Percentiles rank a stretch among this genome's conserved stretches.
These are phyloP conservation scores for Drosophila ogumai DNA, from an alignment of 1,140 invertebrate genomes.

Conservation along the genomic window DNA sequence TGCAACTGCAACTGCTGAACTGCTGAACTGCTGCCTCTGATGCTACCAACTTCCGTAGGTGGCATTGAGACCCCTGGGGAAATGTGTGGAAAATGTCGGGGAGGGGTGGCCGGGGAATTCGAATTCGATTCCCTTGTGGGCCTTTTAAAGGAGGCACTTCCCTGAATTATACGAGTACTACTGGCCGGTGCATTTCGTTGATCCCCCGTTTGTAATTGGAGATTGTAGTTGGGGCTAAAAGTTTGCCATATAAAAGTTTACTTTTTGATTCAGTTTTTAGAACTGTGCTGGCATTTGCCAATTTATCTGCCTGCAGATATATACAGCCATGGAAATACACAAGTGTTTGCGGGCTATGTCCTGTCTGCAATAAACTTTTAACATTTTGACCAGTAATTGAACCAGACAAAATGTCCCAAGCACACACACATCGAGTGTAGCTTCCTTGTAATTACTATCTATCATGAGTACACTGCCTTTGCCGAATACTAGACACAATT, in stretches of 20 bases:
- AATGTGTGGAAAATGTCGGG: constrained; percentile 1
- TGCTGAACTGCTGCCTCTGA: constrained; percentile 8
- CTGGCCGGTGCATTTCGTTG: constrained; percentile 23
- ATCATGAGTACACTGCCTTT: constrained; percentile 27
- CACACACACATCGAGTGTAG: constrained; percentile 27
- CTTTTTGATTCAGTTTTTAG: constrained; percentile 59
- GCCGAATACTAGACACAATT: constrained; percentile 1
- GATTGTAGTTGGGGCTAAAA: constrained; percentile 64
- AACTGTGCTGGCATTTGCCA: constrained; percentile 34
- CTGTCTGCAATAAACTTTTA: constrained; percentile 37
- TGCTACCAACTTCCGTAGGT: constrained; percentile 25
- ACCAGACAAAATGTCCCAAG: constrained; percentile 60
- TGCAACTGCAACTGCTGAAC: constrained; percentile 26
- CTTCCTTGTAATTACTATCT: constrained; percentile 55
- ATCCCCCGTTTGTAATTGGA: constrained; percentile 67
- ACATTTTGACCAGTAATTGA: constrained; percentile 65
- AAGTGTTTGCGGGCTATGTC: constrained; percentile 22
- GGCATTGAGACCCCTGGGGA: not conserved
- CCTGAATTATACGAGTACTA: constrained; percentile 25
- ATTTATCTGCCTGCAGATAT: constrained; percentile 33
- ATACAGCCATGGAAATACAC: not conserved
- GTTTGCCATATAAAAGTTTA: constrained; percentile 66
- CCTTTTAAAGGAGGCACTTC: constrained; percentile 5
- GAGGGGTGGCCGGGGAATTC: constrained; percentile 29
- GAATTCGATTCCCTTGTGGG: constrained; percentile 26